Base-by-base conservation (phyloP, 2,113 vertebrate species). In the Oenanthe oenanthe region DNA sequence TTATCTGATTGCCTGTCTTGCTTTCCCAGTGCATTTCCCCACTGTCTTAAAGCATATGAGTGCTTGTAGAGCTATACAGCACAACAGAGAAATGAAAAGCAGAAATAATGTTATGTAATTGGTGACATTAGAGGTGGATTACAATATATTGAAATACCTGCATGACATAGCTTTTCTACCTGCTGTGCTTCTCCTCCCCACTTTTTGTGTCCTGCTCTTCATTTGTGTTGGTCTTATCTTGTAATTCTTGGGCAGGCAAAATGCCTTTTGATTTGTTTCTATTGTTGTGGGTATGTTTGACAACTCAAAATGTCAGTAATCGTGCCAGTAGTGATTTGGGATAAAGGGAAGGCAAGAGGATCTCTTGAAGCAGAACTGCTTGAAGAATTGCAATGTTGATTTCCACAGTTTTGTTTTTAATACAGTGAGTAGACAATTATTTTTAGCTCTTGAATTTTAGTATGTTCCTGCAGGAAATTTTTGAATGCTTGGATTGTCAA, bases 391-490 rank as follows among this genome's bases (percentile, higher is more conserved):
- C 17, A n/a, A 0, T 54, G 17, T 36, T 51, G 19, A 40, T 76
- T 80, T 61, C 51, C 47, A 22, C 22, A 66, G 56, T 84, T 76
- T 32, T 10, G 8, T 80, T 76, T 79, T 90, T 28, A 65, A 1
- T 91, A 21, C 0, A 1, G 78, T 72, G 58, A 83, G n/a, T 17
- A 43, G 66, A 28, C 16, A 67, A 48, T 68, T 88, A 86, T 83
- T 91, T 90, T 91, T 92, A 85, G 58, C 48, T 75, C 29, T 85
- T 78, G 53, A 71, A 75, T 88, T 91, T 86, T 89, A 58, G 16
- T 45, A 14, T 62, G 40, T 48, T 84, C 53, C 34, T 88, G 36
- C 34, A 76, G 78, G 43, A 88, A 34, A 17, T 73, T 50, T 81
- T 81, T 63, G 70, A 26, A 22, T 92, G 50, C 88, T 78, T 57